Base-by-base conservation (phyloP, 2,888 invertebrate species). In the Merodon equestris region DNA sequence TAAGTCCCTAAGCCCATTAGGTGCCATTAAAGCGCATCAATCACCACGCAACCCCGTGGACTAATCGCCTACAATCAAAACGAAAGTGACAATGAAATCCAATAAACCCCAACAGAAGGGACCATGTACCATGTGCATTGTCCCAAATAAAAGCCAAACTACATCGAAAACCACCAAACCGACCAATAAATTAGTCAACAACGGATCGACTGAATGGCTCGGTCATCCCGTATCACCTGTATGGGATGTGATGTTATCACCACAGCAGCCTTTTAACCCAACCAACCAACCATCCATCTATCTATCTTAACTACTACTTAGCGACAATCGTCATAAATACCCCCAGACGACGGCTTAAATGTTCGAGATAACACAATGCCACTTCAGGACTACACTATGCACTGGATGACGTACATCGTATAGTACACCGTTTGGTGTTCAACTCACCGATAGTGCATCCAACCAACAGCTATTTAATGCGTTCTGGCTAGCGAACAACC, bases 221-320 rank as follows among this genome's bases (percentile, higher is more conserved):
- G n/a, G 7, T 7, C 27, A 27, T 27, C 27, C 27, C 2, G 68
- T 68, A 68, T 79, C 79, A 79, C 63, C 73, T 63, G 68, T 73
- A 63, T 53, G 40, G 5, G 77, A 63, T 47, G 40, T n/a, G 77
- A 79, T 79, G 63, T 73, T 79, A 79, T 79, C 79, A 53, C 60
- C 14, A 63, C 58, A 40, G 61, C 48, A 68, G 68, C 79, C 74
- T 79, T 79, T 79, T 79, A 79, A 74, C 74, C 79, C 68, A 60
- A 60, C 64, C 79, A 74, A 68, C 79, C 68, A 60, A 60, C 64
- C 79, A 79, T 79, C 74, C 63, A 74, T 79, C 79, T 74, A 79
- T 79, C 79, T 79, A 79, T 79, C 79, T 79, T 79, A 74, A 79
- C 79, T 74, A 79, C 79, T 79, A 79, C 79, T 79, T 79, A 79